Evolutionary conservation across 2,888 invertebrate species (phyloP).

Genomic region (Chrysotoxum bicinctum): DNA sequence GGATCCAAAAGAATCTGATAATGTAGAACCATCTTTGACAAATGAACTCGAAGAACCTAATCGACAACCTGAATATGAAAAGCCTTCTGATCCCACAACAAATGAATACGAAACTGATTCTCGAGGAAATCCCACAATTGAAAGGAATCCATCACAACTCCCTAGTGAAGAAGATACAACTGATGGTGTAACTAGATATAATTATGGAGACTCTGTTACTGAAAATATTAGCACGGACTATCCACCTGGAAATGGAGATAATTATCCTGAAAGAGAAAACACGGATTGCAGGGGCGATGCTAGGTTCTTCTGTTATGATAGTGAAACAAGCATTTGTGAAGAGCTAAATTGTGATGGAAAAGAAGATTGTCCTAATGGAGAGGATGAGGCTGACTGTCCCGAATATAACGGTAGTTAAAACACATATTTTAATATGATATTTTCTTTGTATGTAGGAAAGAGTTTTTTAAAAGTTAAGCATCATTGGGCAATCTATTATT

Average conservation of each 20-base stretch:
- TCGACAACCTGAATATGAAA: too few relatives aligned
- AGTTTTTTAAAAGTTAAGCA: neutral
- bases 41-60: too few relatives aligned
- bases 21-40: too few relatives aligned
- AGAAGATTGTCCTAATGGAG: slow-evolving; percentile 79
- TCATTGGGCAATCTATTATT: neutral
- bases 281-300: slow-evolving; percentile 78
- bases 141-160: neutral
- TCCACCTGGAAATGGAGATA: slow-evolving; percentile 45
- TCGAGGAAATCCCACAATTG: neutral
- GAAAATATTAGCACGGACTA: slow-evolving; percentile 70
- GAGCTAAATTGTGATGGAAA: slow-evolving; percentile 78
- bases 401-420: slow-evolving; percentile 50
- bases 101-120: neutral
- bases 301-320: slow-evolving; percentile 76
- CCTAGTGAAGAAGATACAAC: neutral
- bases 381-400: slow-evolving; percentile 79
- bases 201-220: neutral
- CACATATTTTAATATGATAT: neutral
- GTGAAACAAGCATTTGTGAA: slow-evolving; percentile 77
- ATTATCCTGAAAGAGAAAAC: neutral
- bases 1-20: too few relatives aligned
- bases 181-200: neutral
- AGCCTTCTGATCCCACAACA: neutral
- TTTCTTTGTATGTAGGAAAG: neutral